Evolutionary conservation across 2,888 invertebrate species (phyloP).

Genomic region (Tuta absoluta): DNA sequence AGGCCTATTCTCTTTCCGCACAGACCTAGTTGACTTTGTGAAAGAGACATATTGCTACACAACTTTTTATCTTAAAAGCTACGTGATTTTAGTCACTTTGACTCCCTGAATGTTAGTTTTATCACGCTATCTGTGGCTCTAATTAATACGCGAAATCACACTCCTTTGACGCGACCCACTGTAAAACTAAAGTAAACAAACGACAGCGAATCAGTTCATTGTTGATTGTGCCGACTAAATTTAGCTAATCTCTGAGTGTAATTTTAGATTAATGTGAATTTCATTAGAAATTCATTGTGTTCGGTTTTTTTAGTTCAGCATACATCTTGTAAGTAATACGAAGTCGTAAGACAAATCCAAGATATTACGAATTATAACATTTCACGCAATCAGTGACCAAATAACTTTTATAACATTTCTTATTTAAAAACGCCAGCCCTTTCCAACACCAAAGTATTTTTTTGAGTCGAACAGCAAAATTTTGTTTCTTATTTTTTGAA

Average conservation of each 20-base stretch:
- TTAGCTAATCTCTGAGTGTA: constrained; percentile 35
- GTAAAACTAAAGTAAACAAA: constrained; percentile 57
- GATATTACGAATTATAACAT: constrained; percentile 14
- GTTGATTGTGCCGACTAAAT: constrained; percentile 44
- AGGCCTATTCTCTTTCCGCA: too few relatives aligned
- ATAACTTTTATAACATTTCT: constrained; percentile 16
- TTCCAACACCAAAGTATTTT: constrained; percentile 18
- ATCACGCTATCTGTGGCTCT: constrained; percentile 58
- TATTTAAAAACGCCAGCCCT: constrained; percentile 11
- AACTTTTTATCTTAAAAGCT: too few relatives aligned
- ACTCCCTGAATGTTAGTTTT: too few relatives aligned
- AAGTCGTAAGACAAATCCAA: constrained; percentile 19
- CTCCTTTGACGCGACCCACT: constrained; percentile 60
- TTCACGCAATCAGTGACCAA: constrained; percentile 14
- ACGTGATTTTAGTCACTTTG: too few relatives aligned
- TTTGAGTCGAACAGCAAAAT: neutral
- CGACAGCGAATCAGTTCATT: constrained; percentile 46
- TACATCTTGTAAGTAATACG: constrained; percentile 15
- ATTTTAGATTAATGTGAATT: constrained; percentile 25
- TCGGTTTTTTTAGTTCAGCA: constrained; percentile 15
- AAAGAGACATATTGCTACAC: too few relatives aligned
- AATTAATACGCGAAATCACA: constrained; percentile 77
- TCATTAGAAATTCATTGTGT: constrained; percentile 23
- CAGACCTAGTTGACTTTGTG: too few relatives aligned
- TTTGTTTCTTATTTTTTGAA: constrained; percentile 28